These are phyloP conservation scores for Lophotriccus pileatus DNA, from an alignment of 2,797 vertebrate genomes.

Conservation along the genomic window DNA sequence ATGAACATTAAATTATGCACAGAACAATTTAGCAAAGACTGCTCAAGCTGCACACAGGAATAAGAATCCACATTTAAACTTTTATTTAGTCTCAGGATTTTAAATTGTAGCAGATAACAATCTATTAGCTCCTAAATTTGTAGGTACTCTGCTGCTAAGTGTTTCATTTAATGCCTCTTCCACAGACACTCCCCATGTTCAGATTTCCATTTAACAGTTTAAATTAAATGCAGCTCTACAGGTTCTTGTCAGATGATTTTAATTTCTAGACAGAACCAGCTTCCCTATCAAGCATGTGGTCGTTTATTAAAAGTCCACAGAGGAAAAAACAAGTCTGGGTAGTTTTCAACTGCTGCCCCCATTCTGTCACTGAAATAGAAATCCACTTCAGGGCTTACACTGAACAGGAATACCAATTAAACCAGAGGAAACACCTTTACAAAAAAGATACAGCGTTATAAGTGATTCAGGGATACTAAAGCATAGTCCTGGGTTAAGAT, in stretches of 20 bases:
- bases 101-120: conserved; percentile 25
- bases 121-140: conserved; percentile 25
- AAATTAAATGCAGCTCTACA: conserved; percentile 28
- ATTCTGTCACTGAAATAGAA: conserved; percentile 4
- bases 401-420: neutral
- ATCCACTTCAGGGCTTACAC: neutral
- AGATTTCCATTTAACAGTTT: conserved; percentile 13
- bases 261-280: conserved; percentile 6
- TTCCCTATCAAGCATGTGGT: neutral
- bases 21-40: conserved; percentile 19
- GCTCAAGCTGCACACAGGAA: conserved; percentile 10
- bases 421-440: neutral
- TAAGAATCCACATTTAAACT: neutral
- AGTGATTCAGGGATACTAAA: neutral
- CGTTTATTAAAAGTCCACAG: neutral
- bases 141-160: conserved; percentile 19
- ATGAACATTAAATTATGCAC: conserved; percentile 24
- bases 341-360: neutral
- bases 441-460: rapidly evolving
- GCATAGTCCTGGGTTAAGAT: neutral
- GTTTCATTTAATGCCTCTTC: neutral
- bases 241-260: neutral
- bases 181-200: neutral
- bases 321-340: neutral
- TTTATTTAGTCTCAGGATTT: conserved; percentile 38